Evolutionary conservation across 2,113 vertebrate genomes (phyloP), one percentile per base, ranked within the genome.

Genomic region (Cinclus cinclus): DNA sequence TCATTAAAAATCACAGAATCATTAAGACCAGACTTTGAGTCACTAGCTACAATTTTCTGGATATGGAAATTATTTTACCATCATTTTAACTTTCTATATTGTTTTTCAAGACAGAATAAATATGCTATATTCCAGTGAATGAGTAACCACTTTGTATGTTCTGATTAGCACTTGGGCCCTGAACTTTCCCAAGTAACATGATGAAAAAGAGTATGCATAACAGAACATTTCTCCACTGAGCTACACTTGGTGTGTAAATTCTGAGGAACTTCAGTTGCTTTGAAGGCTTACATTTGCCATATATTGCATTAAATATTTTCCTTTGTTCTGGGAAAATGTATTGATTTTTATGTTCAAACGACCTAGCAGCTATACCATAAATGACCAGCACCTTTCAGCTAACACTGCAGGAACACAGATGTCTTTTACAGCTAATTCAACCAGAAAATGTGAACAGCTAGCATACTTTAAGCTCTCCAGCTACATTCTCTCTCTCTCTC

Each of bases 371-470:
- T 75, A 67, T 65, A 69, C 68, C 79, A 74, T 56, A 71, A 89
- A 68, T 16, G 69, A 31, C 12, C 80, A 87, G 67, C 70, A 88
- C 50, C 44, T 96, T 60, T 42, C 24, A 58, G 84, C 58, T 53
- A 74, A 65, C 52, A 7, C 42, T 27, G 60, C 59, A 82, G 84
- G 46, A 87, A 92, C 70, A 90, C 83, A 86, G 76, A 94, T 65
- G 92, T 75, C 88, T 95, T 93, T 87, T 91, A 83, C 89, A 68
- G 89, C 56, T 88, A 87, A 93, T 86, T 71, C 91, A 81, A 70
- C 63, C 79, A 91, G 95, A 77, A 96, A 95, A 82, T 71, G 42
- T 90, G 96, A 95, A 83, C 85, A 78, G 76, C n/a, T 76, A 88
- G 74, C 41, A 53, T 30, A 16, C 75, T 94, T 77, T 62, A 90